Base-by-base conservation (phyloP, 1,140 invertebrate species). In the Aphaenogaster floridana region DNA sequence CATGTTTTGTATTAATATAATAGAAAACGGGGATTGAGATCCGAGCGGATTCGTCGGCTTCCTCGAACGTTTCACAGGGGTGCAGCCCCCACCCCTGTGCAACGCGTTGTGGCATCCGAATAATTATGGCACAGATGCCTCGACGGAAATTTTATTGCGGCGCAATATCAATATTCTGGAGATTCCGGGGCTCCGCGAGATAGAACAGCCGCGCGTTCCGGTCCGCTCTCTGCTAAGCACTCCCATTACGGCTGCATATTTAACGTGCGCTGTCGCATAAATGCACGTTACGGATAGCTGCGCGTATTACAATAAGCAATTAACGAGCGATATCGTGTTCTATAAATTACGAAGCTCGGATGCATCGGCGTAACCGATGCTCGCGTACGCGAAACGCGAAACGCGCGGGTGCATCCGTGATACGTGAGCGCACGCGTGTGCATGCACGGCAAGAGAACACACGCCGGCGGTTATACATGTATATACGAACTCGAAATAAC, bases 301-400 rank as follows among this genome's bases (percentile, higher is more conserved):
- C 39, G 80, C 80, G 80, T 84, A 84, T 84, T 84, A 84, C 80
- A 84, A 84, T 84, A 84, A 84, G 80, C 80, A 84, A 84, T 84
- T 84, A 84, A 84, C 80, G 80, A 64, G 80, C 80, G 80, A 84
- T 84, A 84, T 84, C 80, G 80, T 74, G 80, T 84, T 74, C 80
- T 84, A 74, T 84, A 84, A 84, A 84, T 84, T 84, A 84, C 80
- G 69, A 76, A 15, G 80, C 80, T 74, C 80, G 80, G 54, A 84
- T 61, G 54, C 68, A 74, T 50, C 80, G 80, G 80, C 80, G 80
- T 83, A 83, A 84, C 80, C 80, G 80, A 74, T 84, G 80, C 80
- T 84, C 80, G 80, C 78, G 78, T 69, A 81, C 78, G 78, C 69
- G 80, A 84, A 74, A 84, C 80, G 80, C 71, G 68, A 83, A 83